These are phyloP conservation scores for Etheostoma nigrum DNA, from an alignment of 2,797 vertebrate species.

Conservation along the genomic window DNA sequence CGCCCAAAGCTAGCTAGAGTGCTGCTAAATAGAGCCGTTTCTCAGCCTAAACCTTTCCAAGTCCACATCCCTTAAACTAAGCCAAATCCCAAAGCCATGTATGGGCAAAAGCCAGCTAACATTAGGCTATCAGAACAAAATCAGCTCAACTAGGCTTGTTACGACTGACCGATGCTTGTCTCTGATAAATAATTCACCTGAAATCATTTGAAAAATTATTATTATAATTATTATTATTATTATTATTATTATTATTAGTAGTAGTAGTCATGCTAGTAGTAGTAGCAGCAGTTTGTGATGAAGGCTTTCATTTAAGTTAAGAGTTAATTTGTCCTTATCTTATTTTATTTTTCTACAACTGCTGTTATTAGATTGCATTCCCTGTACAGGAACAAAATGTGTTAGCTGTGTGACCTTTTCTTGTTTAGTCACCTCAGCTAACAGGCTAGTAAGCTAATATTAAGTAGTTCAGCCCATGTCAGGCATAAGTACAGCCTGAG, in stretches of 20 bases:
- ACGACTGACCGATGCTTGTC: background rate
- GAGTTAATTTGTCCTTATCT: background rate
- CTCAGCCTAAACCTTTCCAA: background rate
- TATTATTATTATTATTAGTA: background rate
- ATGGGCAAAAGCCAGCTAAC: background rate
- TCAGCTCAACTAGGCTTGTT: slow-evolving; percentile 5
- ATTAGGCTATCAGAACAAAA: background rate
- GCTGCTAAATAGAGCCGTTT: slow-evolving; percentile 3
- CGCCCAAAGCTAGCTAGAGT: background rate
- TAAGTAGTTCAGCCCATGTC: slow-evolving; percentile 32
- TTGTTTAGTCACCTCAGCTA: background rate
- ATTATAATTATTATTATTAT: background rate
- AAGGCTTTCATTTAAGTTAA: background rate
- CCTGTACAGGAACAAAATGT: background rate
- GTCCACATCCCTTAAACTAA: background rate
- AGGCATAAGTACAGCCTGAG: slow-evolving; percentile 42
- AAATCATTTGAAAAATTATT: background rate
- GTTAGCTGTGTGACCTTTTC: background rate
- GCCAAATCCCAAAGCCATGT: background rate
- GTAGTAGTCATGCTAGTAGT: background rate
- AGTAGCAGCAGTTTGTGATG: background rate
- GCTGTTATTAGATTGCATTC: background rate
- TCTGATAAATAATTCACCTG: background rate
- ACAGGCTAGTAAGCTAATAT: slow-evolving; percentile 24
- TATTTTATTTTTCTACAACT: background rate